phyloP scores from a whole-genome alignment of 1,140 invertebrate species.

The Palaemon carinicauda region DNA sequence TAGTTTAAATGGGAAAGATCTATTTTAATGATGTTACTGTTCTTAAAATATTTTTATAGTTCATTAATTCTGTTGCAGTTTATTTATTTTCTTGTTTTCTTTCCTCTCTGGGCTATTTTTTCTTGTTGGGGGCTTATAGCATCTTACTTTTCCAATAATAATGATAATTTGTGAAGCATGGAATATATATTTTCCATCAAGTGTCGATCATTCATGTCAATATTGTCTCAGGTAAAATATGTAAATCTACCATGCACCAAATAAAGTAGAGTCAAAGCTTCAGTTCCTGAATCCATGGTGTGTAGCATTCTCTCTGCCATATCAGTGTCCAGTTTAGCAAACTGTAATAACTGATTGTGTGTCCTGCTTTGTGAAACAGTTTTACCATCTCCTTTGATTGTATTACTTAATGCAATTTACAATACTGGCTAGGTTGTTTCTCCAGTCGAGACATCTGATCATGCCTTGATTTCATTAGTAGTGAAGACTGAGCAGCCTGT shows the following conservation, averaged over 20 bases:
- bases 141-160: no score
- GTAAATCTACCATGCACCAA: not conserved
- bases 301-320: conserved; percentile 23
- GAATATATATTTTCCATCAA: conserved; percentile 7
- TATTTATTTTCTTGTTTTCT: no score
- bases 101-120: no score
- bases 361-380: conserved; percentile 2
- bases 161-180: conserved; percentile 10
- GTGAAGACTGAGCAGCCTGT: no score
- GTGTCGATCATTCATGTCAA: not conserved
- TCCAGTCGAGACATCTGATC: no score
- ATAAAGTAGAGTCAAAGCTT: conserved; percentile 6
- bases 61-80: no score
- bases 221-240: conserved; percentile 64
- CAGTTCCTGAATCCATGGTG: conserved; percentile 6
- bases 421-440: no score
- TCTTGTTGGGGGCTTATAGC: no score
- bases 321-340: not conserved
- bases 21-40: no score
- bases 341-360: not conserved
- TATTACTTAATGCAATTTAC: not conserved
- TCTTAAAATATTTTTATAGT: no score
- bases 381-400: conserved; percentile 27
- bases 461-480: no score
- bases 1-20: no score